Evolutionary conservation across 2,888 invertebrate species (phyloP), one percentile per base, ranked within the genome.

Genomic region (Eurytoma adleriae): DNA sequence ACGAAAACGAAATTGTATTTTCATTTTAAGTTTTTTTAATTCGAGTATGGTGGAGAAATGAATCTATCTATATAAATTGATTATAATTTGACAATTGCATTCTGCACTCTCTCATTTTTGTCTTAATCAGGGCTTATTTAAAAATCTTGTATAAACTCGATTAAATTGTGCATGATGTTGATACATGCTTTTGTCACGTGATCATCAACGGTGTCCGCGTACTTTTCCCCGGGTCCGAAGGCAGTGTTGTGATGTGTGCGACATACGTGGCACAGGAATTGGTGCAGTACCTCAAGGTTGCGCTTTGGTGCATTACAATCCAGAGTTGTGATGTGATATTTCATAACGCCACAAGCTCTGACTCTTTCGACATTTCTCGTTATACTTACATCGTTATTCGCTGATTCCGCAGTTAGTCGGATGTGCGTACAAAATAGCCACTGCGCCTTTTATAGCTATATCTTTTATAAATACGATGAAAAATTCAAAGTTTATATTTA

Each of bases 271-370:
- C 27, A 64, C 40, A 69, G 66, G 67, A 78, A 81, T 81, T 67
- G 66, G 81, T 75, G 50, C 70, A 75, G 67, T 78, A 71, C 56
- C 66, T 78, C 81, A 81, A 81, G 81, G 81, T 81, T 75, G 61
- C 40, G 52, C 79, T 57, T 57, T 71, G 66, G 70, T 80, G 54
- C 57, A 62, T 48, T 62, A 54, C 40, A 10, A 69, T 69, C 62
- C 54, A 66, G 13, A 64, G 56, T 13, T 13, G 59, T 48, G 69
- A 57, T 40, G 62, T 64, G 69, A 57, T 50, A 50, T 79, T 69
- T 56, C 57, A 20, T 50, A 72, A 62, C 57, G 68, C 57, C 57
- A 20, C 56, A 56, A 67, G 68, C 64, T 24, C 62, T 20, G 56
- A 27, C 30, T 48, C 18, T 30, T 68, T 50, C 61, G n/a, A n/a